Base-by-base conservation (phyloP, 1,140 invertebrate species). In the Penaeus japonicus region DNA sequence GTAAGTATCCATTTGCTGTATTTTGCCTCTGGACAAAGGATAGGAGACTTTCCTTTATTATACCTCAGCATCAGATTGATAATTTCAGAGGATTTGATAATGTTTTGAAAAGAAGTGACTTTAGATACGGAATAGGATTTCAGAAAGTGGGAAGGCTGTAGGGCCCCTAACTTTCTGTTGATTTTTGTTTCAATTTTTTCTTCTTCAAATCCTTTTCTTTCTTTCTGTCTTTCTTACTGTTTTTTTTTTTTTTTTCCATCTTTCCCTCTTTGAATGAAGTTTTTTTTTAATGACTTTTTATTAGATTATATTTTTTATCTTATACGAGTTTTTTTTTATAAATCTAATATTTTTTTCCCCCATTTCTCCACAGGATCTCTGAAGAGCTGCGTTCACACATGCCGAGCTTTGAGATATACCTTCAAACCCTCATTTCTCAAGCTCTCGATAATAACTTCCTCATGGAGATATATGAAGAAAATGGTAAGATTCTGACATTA, bases 361-460 rank as follows among this genome's bases (percentile, higher is more conserved):
- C 77, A 1, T 83, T 53, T 91, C 91, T 53, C 89, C 94, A 94
- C 83, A 95, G 96, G 91, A 95, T 95, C 91, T 95, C 96, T 75
- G 95, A 96, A 89, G 95, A 95, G 91, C 94, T 94, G 83, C 96
- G 96, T 94, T 94, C 96, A 90, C 95, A 96, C 85, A 95, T 94
- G 80, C 73, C 88, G 70, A 89, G 96, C 92, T 97, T 97, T 92
- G 96, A 97, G 94, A 96, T 97, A 7, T 97, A 97, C 91, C 96
- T 97, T 92, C 96, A 98, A 92, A 97, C 96, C 10, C 94, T 98
- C 90, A 97, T 97, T 91, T 97, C 96, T 2, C 96, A 97, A 93
- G 96, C 96, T 1, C 93, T 98, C 77, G 96, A 98, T 93, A 96
- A 96, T 4, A 97, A 97, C 93, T 98, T 98, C 92, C 93, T 97